Evolutionary conservation across 2,797 vertebrate genomes (phyloP).

Genomic region (Yasuhikotakia modesta): DNA sequence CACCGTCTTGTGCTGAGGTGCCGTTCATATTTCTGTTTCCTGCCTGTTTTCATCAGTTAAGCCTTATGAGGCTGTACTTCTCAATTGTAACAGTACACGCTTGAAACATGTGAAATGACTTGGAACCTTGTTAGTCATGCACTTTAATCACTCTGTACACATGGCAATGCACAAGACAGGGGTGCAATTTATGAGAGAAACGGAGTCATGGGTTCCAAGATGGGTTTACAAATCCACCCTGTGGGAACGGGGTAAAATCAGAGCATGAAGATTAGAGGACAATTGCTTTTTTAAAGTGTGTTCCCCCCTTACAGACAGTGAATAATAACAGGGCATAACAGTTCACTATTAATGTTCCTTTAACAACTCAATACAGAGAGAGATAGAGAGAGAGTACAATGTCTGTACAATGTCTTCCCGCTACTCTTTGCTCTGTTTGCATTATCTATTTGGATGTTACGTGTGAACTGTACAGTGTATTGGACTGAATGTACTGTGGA

Average conservation of each 20-base stretch:
- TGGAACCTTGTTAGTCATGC: slow-evolving; percentile 33
- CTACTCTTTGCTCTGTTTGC: background rate
- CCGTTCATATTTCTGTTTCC: background rate
- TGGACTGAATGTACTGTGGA: background rate
- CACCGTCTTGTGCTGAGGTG: slow-evolving; percentile 41
- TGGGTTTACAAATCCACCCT: slow-evolving; percentile 48
- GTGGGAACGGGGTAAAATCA: slow-evolving; percentile 13
- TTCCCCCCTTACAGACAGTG: slow-evolving; percentile 2
- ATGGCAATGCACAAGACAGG: slow-evolving; percentile 5
- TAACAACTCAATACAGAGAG: background rate
- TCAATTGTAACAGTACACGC: slow-evolving; percentile 40
- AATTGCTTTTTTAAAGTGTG: slow-evolving; percentile 15
- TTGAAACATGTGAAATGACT: slow-evolving; percentile 20
- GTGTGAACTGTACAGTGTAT: slow-evolving; percentile 13
- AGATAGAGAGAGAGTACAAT: background rate
- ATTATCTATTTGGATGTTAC: slow-evolving; percentile 2
- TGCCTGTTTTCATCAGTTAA: slow-evolving; percentile 33
- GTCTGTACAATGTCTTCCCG: background rate
- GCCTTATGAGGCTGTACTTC: slow-evolving; percentile 21
- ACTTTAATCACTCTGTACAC: slow-evolving; percentile 20
- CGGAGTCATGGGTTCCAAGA: slow-evolving; percentile 5
- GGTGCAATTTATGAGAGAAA: background rate
- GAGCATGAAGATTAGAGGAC: slow-evolving; percentile 25
- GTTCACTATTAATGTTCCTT: background rate
- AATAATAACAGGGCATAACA: slow-evolving; percentile 21